Evolutionary conservation across 2,113 vertebrate genomes (phyloP).

Genomic region (Centropus unirufus): DNA sequence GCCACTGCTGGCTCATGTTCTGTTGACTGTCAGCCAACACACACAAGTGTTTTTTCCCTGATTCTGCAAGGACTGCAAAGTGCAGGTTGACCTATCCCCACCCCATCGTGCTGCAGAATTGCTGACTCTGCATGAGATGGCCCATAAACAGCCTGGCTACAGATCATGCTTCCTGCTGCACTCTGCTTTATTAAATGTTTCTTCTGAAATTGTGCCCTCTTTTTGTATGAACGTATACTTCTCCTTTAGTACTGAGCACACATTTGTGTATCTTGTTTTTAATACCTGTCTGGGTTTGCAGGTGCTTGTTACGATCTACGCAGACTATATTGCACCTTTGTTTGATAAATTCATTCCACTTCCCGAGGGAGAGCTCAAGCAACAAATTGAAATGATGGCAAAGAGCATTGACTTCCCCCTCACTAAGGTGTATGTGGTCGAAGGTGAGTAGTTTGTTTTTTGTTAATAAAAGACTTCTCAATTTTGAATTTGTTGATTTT

Average conservation of each 20-base stretch:
- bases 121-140: neutral
- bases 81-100: neutral
- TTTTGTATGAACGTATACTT: neutral
- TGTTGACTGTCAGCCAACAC: too few relatives aligned
- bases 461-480: neutral
- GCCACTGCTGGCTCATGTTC: too few relatives aligned
- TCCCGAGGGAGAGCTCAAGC: slow-evolving; percentile 93
- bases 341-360: slow-evolving; percentile 98
- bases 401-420: slow-evolving; percentile 93
- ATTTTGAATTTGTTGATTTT: neutral
- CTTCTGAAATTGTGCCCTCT: neutral
- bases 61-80: neutral
- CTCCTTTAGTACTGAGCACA: neutral
- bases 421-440: slow-evolving; percentile 97
- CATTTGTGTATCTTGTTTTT: neutral
- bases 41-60: neutral
- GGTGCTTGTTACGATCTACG: slow-evolving; percentile 99
- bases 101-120: neutral
- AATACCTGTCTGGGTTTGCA: slow-evolving; percentile 58
- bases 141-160: accelerated
- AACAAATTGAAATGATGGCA: slow-evolving; percentile 92
- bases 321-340: slow-evolving; percentile 96
- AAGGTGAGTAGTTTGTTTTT: slow-evolving; percentile 81
- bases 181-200: neutral
- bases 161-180: neutral